These are phyloP conservation scores for Zaprionus capensis DNA, from an alignment of 1,140 invertebrate genomes.

Conservation along the genomic window DNA sequence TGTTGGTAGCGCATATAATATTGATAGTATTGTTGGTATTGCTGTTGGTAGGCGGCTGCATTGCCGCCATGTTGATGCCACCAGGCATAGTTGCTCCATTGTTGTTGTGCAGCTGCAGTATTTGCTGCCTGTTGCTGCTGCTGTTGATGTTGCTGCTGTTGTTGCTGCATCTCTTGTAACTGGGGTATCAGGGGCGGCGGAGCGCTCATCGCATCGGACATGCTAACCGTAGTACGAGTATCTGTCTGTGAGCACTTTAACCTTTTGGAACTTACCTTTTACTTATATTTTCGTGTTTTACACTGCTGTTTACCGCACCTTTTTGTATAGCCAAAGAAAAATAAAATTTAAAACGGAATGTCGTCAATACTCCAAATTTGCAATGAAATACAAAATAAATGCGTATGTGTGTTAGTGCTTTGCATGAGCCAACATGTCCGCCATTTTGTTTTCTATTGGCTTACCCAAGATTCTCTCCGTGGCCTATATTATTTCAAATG, in stretches of 20 bases:
- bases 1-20: conserved; percentile 80
- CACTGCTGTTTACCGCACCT: conserved; percentile 13
- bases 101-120: conserved; percentile 57
- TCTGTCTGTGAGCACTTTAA: conserved; percentile 36
- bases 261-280: conserved; percentile 70
- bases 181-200: conserved; percentile 77
- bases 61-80: conserved; percentile 63
- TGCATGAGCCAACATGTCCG: conserved; percentile 36
- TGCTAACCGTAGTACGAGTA: conserved; percentile 34
- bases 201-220: conserved; percentile 79
- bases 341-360: not conserved
- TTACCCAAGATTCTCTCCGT: conserved; percentile 52
- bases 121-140: conserved; percentile 60
- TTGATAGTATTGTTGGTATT: conserved; percentile 80
- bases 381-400: not conserved
- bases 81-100: conserved; percentile 74
- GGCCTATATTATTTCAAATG: conserved; percentile 35
- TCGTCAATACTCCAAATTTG: conserved; percentile 23
- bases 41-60: conserved; percentile 71
- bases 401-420: conserved; percentile 25
- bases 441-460: conserved; percentile 66
- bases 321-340: conserved; percentile 5
- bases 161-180: conserved; percentile 81
- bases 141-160: conserved; percentile 61
- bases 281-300: conserved; percentile 16